Conservation (phyloP, 2,797 vertebrate species). For the Anniella stebbinsi region DNA sequence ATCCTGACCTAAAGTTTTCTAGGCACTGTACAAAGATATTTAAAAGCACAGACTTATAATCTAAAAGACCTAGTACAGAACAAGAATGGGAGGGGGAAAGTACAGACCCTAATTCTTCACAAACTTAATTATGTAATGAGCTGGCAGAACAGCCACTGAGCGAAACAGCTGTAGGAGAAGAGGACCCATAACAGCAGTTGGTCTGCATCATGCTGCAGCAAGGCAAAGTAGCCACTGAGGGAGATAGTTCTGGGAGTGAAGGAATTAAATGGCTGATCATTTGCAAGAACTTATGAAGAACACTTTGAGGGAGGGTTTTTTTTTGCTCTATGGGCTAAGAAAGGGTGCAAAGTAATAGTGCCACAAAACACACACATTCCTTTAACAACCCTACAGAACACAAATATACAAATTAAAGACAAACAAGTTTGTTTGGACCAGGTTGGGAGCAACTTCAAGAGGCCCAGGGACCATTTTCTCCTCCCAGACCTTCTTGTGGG, state of each 20-base stretch:
- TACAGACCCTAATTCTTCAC: neutral
- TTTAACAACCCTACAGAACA: neutral
- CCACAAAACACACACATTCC: neutral
- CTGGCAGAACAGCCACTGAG: neutral
- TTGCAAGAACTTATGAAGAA: neutral
- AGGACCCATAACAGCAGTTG: neutral
- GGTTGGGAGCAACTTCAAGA: neutral
- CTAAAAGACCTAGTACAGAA: neutral
- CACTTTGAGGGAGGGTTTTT: neutral
- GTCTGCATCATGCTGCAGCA: neutral
- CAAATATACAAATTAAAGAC: neutral
- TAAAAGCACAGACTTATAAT: neutral
- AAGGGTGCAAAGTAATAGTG: neutral
- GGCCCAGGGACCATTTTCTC: neutral
- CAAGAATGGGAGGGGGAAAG: neutral
- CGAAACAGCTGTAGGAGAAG: neutral
- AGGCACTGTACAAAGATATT: neutral
- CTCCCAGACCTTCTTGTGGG: neutral
- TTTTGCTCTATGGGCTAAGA: neutral
- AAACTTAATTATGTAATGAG: neutral
- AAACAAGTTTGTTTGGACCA: constrained; percentile 45
- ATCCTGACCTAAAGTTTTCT: neutral
- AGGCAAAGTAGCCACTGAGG: neutral
- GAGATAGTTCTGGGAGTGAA: neutral
- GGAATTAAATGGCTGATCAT: neutral